Conservation (phyloP, 1,140 invertebrate species). For the Mactra quadrangularis region DNA sequence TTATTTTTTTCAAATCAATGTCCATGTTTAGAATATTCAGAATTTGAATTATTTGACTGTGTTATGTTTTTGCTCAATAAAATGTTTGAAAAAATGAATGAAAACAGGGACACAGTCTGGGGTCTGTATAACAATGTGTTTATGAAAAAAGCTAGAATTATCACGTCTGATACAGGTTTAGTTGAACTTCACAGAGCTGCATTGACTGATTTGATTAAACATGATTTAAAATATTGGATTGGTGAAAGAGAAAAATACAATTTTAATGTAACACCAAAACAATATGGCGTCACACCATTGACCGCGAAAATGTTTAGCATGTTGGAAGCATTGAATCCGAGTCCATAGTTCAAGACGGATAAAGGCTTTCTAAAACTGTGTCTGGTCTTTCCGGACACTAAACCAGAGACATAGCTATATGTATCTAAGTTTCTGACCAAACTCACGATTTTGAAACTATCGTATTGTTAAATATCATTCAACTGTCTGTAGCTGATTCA, state of each 20-base stretch:
- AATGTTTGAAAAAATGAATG: slow-evolving; percentile 7
- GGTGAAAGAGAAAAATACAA: slow-evolving; percentile 39
- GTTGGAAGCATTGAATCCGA: not conserved
- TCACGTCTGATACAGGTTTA: not conserved
- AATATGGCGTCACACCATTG: slow-evolving; percentile 11
- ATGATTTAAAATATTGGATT: slow-evolving; percentile 49
- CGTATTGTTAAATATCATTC: no score
- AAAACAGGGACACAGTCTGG: not conserved
- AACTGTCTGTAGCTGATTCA: no score
- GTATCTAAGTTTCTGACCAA: no score
- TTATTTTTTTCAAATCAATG: not conserved
- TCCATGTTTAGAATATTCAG: slow-evolving; percentile 19
- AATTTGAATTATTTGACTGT: slow-evolving; percentile 36
- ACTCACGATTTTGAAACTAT: no score
- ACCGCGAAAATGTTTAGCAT: not conserved
- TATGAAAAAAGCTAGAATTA: not conserved
- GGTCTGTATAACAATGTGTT: not conserved
- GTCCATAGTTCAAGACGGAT: no score
- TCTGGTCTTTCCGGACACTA: no score
- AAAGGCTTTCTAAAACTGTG: no score
- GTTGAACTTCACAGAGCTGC: not conserved
- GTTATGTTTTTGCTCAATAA: slow-evolving; percentile 21
- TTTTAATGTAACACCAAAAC: not conserved
- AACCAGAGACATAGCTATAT: no score
- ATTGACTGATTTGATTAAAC: slow-evolving; percentile 23